Base-by-base conservation (phyloP, 2,888 invertebrate genomes). In the Dynastes hyllus region DNA sequence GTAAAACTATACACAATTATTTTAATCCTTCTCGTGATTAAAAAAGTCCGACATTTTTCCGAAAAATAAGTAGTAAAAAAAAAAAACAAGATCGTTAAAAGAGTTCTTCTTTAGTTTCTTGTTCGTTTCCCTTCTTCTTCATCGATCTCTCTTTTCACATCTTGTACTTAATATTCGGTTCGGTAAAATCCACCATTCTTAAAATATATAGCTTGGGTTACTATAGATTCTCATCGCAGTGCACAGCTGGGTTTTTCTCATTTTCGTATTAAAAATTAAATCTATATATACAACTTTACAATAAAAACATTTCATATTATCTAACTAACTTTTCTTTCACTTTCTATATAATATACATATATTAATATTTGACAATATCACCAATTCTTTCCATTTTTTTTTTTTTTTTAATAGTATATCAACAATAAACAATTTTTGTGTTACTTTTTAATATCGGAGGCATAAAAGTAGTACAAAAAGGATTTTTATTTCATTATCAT, bases 1-100 rank as follows among this genome's bases (percentile, higher is more conserved):
- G 82, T 83, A 84, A 84, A 84, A 83, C 84, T 84, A 84, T 84
- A 84, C 84, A 84, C 81, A 81, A 81, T 82, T 70, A 79, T 79
- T 5, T 79, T 78, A 58, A 58, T 22, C 22, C 22, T 5, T 58
- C 22, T 78, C 78, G 78, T 81, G 77, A 80, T 73, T 82, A 81
- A 58, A 73, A 73, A 73, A 29, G 73, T 73, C 73, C 73, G 73
- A 32, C 65, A 76, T 61, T 51, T 51, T 40, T 76, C 45, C 4
- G 45, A 63, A 45, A 45, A 45, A 45, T 11, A 45, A 45, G 32
- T 37, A 45, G 11, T 22, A 58, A n/a, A 58, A n/a, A 22, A 22
- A 16, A 55, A 73, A 61, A 76, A 58, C 50, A 53, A 75, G 45
- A 51, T 66, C 27, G 53, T 61, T 71, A 32, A 63, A 29, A 65